Conservation (phyloP, 1,140 invertebrate genomes). For the Lepidurus arcticus region DNA sequence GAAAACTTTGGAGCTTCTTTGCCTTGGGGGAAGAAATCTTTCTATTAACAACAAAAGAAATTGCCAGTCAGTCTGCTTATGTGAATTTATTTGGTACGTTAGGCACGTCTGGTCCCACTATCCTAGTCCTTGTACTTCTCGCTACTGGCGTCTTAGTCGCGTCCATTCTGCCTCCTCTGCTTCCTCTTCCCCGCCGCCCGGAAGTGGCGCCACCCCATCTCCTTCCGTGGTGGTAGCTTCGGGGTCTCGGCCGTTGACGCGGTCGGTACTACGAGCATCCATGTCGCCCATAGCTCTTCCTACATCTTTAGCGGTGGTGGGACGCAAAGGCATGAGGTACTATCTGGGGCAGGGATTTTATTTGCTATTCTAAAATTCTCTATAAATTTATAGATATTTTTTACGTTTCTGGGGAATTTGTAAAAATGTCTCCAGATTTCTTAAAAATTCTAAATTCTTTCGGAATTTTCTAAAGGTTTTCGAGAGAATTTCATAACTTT, state of each 20-base stretch:
- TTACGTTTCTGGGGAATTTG: no score
- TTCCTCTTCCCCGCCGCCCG: not conserved
- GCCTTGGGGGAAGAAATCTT: no score
- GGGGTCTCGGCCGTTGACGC: slow-evolving; percentile 26
- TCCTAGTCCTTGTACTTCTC: slow-evolving; percentile 21
- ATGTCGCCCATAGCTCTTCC: slow-evolving; percentile 20
- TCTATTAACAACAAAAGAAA: no score
- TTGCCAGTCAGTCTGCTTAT: no score
- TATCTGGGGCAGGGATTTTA: not conserved
- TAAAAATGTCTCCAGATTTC: no score
- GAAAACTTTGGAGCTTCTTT: no score
- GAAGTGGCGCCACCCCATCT: not conserved
- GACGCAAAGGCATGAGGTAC: slow-evolving; percentile 13
- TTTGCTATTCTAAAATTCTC: not conserved
- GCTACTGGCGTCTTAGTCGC: slow-evolving; percentile 4
- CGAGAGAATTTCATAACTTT: no score
- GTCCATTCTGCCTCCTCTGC: slow-evolving; percentile 4
- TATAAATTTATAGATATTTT: not conserved
- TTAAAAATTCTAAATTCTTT: no score
- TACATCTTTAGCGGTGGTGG: slow-evolving; percentile 2
- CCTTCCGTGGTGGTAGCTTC: not conserved
- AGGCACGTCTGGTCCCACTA: slow-evolving; percentile 17
- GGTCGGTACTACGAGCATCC: slow-evolving; percentile 25
- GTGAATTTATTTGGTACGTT: not conserved
- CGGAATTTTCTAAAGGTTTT: no score